A percentile compares a stretch with the other conserved stretches of the same genome.
Evolutionary conservation across 2,113 vertebrate genomes (phyloP).

Genomic region (Chaetodon auriga): DNA sequence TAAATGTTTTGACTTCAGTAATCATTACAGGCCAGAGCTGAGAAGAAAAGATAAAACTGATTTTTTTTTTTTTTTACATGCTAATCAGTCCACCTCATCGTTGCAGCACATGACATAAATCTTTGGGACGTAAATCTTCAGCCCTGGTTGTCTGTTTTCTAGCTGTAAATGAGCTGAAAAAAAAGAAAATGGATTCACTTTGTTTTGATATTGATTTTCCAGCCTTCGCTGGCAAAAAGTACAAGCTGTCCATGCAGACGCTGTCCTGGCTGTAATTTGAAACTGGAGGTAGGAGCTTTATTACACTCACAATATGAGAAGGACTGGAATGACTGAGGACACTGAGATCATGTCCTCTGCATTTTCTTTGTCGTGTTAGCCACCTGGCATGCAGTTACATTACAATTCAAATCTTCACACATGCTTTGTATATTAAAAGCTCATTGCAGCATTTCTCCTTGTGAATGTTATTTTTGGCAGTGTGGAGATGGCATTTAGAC

Average conservation of each 20-base stretch:
- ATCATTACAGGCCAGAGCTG: neutral
- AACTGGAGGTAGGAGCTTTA: slow-evolving; percentile 29
- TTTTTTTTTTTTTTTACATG: neutral
- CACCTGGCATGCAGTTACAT: neutral
- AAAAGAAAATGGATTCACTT: slow-evolving; percentile 11
- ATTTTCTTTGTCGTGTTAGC: neutral
- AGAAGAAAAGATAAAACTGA: neutral
- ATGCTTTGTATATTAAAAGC: neutral
- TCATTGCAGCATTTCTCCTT: neutral
- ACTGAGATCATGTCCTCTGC: slow-evolving; percentile 9
- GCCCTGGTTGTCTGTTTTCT: neutral
- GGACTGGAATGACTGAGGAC: neutral
- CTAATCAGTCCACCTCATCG: neutral
- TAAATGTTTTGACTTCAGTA: neutral
- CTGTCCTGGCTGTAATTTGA: neutral
- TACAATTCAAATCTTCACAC: neutral
- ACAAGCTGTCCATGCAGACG: neutral
- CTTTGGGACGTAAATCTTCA: neutral
- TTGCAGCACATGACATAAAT: neutral
- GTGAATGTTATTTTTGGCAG: neutral
- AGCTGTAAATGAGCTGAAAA: slow-evolving; percentile 14
- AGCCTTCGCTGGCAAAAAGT: neutral
- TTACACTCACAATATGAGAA: neutral
- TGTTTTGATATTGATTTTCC: slow-evolving; percentile 42
- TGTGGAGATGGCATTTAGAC: neutral